These are phyloP conservation scores for Caenorhabditis sp. DNA, from an alignment of 2,888 invertebrate genomes.

Conservation along the genomic window DNA sequence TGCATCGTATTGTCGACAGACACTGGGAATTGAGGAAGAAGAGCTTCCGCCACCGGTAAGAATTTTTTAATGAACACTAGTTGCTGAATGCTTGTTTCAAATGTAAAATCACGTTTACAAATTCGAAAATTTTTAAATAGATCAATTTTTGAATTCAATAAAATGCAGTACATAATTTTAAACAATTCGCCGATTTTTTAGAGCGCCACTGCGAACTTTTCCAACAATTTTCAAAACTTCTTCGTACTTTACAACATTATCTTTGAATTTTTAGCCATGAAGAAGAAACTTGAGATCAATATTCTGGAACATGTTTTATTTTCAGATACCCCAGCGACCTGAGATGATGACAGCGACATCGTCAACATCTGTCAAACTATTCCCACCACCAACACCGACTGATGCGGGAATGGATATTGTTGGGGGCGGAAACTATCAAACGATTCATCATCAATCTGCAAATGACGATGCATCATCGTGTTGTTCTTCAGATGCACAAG, in stretches of 20 bases:
- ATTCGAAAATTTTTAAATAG: too few relatives aligned
- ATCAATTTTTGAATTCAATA: too few relatives aligned
- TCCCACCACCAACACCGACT: conserved; percentile 41
- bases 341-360: not conserved
- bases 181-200: too few relatives aligned
- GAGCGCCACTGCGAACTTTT: too few relatives aligned
- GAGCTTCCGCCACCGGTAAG: not conserved
- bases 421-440: not conserved
- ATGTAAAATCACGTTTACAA: too few relatives aligned
- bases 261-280: too few relatives aligned
- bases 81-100: too few relatives aligned
- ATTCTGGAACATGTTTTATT: not conserved
- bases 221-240: too few relatives aligned
- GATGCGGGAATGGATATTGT: conserved; percentile 5
- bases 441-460: not conserved
- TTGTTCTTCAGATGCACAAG: conserved; percentile 9
- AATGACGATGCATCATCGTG: conserved; percentile 11
- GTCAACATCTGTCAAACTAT: conserved; percentile 11
- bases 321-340: not conserved
- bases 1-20: conserved; percentile 51
- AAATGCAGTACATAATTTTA: too few relatives aligned
- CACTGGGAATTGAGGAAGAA: conserved; percentile 37
- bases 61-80: not conserved
- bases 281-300: not conserved
- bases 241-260: too few relatives aligned